phyloP scores from a whole-genome alignment of 2,113 vertebrate genomes.

The Spea multiplicata region DNA sequence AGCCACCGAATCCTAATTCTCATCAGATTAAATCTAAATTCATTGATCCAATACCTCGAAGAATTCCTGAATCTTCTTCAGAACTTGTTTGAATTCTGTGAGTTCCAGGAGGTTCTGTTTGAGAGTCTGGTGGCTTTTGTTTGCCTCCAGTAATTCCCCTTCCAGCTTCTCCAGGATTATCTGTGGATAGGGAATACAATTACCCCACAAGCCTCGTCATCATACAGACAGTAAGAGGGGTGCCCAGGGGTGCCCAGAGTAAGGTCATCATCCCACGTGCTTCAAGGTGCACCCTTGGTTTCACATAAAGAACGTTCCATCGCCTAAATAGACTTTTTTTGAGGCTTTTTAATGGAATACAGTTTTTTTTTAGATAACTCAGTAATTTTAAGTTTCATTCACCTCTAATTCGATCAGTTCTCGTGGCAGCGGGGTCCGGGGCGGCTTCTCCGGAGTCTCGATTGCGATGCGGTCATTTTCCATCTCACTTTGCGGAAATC shows the following conservation, averaged over 20 bases:
- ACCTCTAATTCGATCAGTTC: conserved; percentile 78
- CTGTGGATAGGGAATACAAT: conserved; percentile 50
- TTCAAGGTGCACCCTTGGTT: too few relatives aligned
- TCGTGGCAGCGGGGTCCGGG: conserved; percentile 66
- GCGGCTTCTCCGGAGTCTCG: conserved; percentile 60
- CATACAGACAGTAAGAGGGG: too few relatives aligned
- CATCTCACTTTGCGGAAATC: conserved; percentile 76
- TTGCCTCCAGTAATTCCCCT: conserved; percentile 71
- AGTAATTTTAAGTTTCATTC: conserved; percentile 2
- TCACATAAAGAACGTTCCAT: too few relatives aligned
- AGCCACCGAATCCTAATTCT: too few relatives aligned
- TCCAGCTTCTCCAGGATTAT: conserved; percentile 71
- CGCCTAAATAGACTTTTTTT: too few relatives aligned
- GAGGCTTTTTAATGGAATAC: too few relatives aligned
- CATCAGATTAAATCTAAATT: too few relatives aligned
- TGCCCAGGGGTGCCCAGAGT: too few relatives aligned
- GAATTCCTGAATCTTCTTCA: conserved; percentile 80
- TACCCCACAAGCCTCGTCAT: background rate
- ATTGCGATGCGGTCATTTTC: conserved; percentile 53
- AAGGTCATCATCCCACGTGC: too few relatives aligned
- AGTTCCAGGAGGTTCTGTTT: conserved; percentile 72
- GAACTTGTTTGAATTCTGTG: conserved; percentile 71
- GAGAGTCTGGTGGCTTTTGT: conserved; percentile 70
- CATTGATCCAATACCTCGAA: conserved; percentile 64
- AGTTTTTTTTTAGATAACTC: too few relatives aligned